A percentile compares a stretch with the other conserved stretches of the same genome.
Conservation (phyloP, 2,888 invertebrate genomes). For the Ecliptopera silaceata region DNA sequence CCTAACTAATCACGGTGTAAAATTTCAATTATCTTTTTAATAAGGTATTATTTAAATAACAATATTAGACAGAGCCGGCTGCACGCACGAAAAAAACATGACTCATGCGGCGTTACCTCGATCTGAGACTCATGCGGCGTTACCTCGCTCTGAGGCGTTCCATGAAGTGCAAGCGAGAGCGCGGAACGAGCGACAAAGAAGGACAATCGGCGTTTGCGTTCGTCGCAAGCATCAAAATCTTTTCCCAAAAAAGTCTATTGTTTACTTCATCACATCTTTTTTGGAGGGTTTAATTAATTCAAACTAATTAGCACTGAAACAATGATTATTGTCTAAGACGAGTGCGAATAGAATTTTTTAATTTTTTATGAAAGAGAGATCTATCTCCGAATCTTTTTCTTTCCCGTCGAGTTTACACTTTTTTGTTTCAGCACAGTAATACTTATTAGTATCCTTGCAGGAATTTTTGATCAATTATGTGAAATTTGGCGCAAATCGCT, state of each 20-base stretch:
- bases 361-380: conserved; percentile 51
- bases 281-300: conserved; percentile 65
- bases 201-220: too few species aligned
- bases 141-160: too few species aligned
- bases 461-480: not conserved
- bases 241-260: conserved; percentile 48
- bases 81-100: too few species aligned
- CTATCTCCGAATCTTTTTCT: conserved; percentile 41
- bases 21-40: conserved; percentile 15
- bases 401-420: conserved; percentile 33
- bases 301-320: conserved; percentile 76
- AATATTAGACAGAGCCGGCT: too few species aligned
- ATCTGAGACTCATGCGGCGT: too few species aligned
- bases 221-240: conserved; percentile 46
- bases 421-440: not conserved
- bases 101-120: too few species aligned
- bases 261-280: conserved; percentile 56
- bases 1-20: conserved; percentile 13
- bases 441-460: not conserved
- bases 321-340: conserved; percentile 69
- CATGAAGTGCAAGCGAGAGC: too few species aligned
- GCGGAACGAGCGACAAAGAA: too few species aligned
- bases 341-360: conserved; percentile 58
- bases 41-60: conserved; percentile 26
- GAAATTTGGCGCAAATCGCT: conserved; percentile 7